These are phyloP conservation scores for Elysia chlorotica DNA, from an alignment of 1,140 invertebrate species.

Conservation along the genomic window DNA sequence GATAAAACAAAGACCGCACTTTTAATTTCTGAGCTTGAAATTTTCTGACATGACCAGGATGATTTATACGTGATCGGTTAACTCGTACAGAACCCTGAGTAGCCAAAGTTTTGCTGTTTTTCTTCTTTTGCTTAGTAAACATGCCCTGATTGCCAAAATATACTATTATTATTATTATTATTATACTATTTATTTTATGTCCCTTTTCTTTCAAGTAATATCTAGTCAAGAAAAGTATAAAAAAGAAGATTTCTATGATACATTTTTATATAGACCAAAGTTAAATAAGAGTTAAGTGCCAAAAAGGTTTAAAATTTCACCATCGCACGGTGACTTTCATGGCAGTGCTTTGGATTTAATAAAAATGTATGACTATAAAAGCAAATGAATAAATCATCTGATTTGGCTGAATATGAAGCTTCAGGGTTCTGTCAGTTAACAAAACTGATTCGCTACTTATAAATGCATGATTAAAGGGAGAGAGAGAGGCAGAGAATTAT, in stretches of 20 bases:
- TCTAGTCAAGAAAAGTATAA: neutral
- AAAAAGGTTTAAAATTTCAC: neutral
- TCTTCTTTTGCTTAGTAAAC: neutral
- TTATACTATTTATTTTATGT: no score
- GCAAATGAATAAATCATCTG: no score
- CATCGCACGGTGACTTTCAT: neutral
- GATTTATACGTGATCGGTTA: neutral
- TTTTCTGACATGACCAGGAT: neutral
- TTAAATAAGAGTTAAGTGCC: neutral
- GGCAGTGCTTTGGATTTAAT: no score
- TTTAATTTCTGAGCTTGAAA: slow-evolving; percentile 2
- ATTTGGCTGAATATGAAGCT: no score
- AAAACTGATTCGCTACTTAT: no score
- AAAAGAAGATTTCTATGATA: neutral
- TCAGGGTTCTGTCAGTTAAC: no score
- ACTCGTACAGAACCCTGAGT: neutral
- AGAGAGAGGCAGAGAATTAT: no score
- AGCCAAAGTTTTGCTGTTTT: neutral
- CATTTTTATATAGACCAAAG: neutral
- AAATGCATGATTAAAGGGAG: no score
- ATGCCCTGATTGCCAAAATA: no score
- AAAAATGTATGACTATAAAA: no score
- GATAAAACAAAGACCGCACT: slow-evolving; percentile 11
- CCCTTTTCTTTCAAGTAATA: neutral
- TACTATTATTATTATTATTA: neutral